A percentile compares a stretch with the other conserved stretches of the same genome.
phyloP scores from a whole-genome alignment of 2,797 vertebrate genomes.

The Acomys russatus region DNA sequence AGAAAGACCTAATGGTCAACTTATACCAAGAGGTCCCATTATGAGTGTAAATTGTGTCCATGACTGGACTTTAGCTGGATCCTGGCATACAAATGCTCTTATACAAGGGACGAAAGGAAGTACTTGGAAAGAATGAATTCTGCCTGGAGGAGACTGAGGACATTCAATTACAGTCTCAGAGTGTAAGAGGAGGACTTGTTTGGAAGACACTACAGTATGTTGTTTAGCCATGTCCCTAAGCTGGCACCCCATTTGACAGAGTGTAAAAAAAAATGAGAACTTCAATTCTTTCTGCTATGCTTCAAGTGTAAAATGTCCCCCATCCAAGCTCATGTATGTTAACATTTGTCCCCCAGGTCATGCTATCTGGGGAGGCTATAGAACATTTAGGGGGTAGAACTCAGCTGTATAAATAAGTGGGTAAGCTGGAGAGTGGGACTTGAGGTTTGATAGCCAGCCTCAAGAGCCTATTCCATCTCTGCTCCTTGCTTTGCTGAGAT shows the following conservation, averaged over 20 bases:
- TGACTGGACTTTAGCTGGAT: neutral
- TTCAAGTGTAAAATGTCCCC: neutral
- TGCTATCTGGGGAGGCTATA: neutral
- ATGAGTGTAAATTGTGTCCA: neutral
- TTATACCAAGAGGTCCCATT: neutral
- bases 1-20: constrained; percentile 1
- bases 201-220: neutral
- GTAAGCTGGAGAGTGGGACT: neutral
- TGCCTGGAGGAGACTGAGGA: neutral
- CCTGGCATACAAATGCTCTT: neutral
- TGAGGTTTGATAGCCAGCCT: neutral
- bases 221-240: constrained; percentile 8
- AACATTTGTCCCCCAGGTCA: neutral
- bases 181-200: neutral
- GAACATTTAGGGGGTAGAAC: neutral
- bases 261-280: constrained; percentile 40
- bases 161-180: neutral
- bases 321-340: neutral
- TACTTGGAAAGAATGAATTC: neutral
- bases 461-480: neutral
- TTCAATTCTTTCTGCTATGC: neutral
- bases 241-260: neutral
- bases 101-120: neutral
- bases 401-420: neutral
- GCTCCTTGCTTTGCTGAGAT: neutral